Evolutionary conservation across 2,113 vertebrate species (phyloP), one percentile per base, ranked within the genome.

Genomic region (Channa maculata): DNA sequence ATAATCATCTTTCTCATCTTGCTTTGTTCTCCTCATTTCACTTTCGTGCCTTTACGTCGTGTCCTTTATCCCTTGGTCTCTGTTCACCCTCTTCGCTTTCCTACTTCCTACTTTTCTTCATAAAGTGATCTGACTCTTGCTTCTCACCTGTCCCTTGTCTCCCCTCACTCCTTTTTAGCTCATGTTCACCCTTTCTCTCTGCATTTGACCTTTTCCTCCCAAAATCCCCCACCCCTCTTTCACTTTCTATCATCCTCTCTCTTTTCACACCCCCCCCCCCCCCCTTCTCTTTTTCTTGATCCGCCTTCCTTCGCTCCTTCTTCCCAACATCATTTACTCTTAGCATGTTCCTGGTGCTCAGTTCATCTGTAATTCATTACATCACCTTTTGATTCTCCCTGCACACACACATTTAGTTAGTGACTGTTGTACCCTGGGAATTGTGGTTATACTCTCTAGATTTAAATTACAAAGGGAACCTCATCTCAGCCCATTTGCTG

Each of bases 281-380:
- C 6, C 5, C 3, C 13, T 34, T 49, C 9, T 15, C 49, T 6
- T 41, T 58, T 5, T 15, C 33, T 37, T 24, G 33, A 13, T 12
- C 48, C 34, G 36, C 10, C 49, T 7, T 1, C 33, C 43, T 39
- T 33, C 37, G 36, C 14, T 55, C 43, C 33, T 53, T 61, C 39
- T 39, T 48, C 65, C 38, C 55, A 46, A 50, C 73, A 48, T 70
- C 64, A 57, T 82, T 53, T 72, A 60, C 37, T 73, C 60, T 13
- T 62, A 45, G 64, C 70, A 79, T 82, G 55, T 71, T 74, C 62
- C 46, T 54, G 43, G 50, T 10, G 51, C 60, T 77, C 71, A 52
- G 45, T 87, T 79, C 85, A 82, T 71, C 63, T 75, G 71, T 67
- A 77, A 79, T 90, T 83, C 65, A 77, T 85, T 68, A 81, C 82